Evolutionary conservation across 2,797 vertebrate species (phyloP), one percentile per base, ranked within the genome.

Genomic region (Todus mexicanus): DNA sequence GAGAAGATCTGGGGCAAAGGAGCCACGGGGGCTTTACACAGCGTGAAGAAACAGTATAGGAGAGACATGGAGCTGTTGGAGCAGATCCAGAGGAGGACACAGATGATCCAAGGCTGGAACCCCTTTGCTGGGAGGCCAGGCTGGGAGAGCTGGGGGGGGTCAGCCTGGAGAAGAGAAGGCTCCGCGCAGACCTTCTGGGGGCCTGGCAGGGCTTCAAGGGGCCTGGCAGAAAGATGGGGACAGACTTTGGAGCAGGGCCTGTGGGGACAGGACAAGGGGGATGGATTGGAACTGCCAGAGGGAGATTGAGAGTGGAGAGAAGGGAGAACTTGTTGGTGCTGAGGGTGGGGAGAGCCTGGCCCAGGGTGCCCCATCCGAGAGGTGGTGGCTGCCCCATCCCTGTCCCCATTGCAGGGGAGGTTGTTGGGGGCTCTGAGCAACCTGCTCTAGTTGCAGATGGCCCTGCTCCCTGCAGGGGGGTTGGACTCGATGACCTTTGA

Each of bases 11-110:
- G 43, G 15, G 13, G 8, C 11, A 38, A 6, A 10, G 37, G 10
- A 15, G 6, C 9, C 6, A 4, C 1, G 1, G 13, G 4, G 25
- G 9, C 1, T 14, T 57, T 20, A 1, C 7, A 19, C 2, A 45
- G 6, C 3, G 35, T 22, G 47, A 68, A 37, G 25, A 27, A 68
- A 35, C 9, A 48, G 23, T 25, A 31, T 29, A 64, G 42, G 61
- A 43, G 31, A 31, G 31, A 33, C 5, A 5, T 9, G 22, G 42
- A 33, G 15, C 15, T 33, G 31, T 12, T n/a, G 42, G 31, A 43
- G 42, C 21, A 43, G 15, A 22, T 11, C 42, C 15, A 45, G 42
- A 42, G 33, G 21, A 31, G 2, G 15, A 22, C 31, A 45, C 11
- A 23, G 16, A 64, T n/a, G 29, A 12, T 45, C 12, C 8, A 22